phyloP scores from a whole-genome alignment of 2,888 invertebrate genomes.

The Acrobeloides nanus region DNA sequence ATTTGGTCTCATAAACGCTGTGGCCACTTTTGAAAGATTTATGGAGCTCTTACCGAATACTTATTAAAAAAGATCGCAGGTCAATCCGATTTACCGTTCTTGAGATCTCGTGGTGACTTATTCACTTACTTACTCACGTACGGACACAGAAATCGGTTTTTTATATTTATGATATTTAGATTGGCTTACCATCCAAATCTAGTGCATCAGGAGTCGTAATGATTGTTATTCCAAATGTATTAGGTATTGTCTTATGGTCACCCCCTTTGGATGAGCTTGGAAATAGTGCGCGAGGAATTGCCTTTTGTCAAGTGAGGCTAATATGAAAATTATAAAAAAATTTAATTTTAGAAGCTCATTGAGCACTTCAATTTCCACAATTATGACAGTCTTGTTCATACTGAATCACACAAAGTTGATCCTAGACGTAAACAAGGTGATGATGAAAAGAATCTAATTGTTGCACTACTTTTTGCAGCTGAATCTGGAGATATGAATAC shows the following conservation, averaged over 20 bases:
- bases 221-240: slow-evolving; percentile 87
- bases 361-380: slow-evolving; percentile 88
- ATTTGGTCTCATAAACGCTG: no score
- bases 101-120: no score
- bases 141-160: no score
- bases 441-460: slow-evolving; percentile 20
- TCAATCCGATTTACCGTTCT: no score
- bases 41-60: no score
- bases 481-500: slow-evolving; percentile 36
- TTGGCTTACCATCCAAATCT: slow-evolving; percentile 61
- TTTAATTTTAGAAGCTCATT: slow-evolving; percentile 61
- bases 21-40: no score
- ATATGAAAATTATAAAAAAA: no score
- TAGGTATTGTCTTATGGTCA: slow-evolving; percentile 90
- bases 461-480: slow-evolving; percentile 29
- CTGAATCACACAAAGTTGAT: slow-evolving; percentile 27
- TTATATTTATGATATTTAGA: no score
- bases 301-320: slow-evolving; percentile 73
- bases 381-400: slow-evolving; percentile 60
- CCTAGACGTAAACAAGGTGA: slow-evolving; percentile 21
- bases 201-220: slow-evolving; percentile 78
- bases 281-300: slow-evolving; percentile 81
- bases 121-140: no score
- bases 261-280: slow-evolving; percentile 81
- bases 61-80: no score